Conservation (phyloP, 2,113 vertebrate genomes). For the Seriola rivoliana region DNA sequence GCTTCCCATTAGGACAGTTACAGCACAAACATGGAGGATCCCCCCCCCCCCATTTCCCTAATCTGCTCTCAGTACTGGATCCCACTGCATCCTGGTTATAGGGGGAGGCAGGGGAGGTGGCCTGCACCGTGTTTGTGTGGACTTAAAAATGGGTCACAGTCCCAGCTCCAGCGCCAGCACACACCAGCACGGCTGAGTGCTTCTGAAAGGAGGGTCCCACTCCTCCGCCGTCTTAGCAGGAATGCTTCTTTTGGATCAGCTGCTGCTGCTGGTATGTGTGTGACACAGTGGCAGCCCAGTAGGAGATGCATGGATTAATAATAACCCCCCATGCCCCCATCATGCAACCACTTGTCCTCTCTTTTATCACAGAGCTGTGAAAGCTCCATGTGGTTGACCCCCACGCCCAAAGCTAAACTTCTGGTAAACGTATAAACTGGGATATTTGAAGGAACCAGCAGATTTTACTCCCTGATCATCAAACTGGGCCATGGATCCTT, state of each 20-base stretch:
- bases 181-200: conserved; percentile 58
- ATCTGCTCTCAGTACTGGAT: conserved; percentile 36
- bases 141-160: conserved; percentile 74
- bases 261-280: conserved; percentile 15
- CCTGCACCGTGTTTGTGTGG: conserved; percentile 43
- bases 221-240: conserved; percentile 14
- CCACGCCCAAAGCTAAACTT: not conserved
- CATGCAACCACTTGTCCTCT: conserved; percentile 43
- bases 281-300: conserved; percentile 43
- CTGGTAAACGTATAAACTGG: not conserved
- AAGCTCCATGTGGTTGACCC: conserved; percentile 35
- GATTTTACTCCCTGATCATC: not conserved
- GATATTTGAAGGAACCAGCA: not conserved
- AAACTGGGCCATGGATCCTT: not conserved
- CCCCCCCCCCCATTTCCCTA: not conserved
- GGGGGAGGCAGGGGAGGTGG: not conserved
- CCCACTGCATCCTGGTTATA: conserved; percentile 6
- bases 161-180: conserved; percentile 49
- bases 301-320: conserved; percentile 48
- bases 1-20: conserved; percentile 25
- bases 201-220: conserved; percentile 48
- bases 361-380: conserved; percentile 36
- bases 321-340: conserved; percentile 12
- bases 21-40: conserved; percentile 19
- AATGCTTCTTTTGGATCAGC: conserved; percentile 46